phyloP scores from a whole-genome alignment of 2,797 vertebrate species.

The Rhinella marina region DNA sequence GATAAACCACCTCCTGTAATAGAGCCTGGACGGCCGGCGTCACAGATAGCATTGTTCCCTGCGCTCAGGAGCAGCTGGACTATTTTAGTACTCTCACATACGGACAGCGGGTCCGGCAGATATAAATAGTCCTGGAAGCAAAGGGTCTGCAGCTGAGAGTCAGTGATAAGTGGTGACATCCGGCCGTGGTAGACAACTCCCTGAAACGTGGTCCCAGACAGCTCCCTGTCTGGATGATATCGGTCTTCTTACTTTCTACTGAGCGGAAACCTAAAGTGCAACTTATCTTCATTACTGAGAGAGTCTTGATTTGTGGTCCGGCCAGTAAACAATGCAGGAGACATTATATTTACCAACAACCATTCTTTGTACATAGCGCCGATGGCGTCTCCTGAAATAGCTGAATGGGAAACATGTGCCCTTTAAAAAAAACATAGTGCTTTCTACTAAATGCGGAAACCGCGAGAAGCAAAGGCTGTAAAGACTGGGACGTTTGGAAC shows the following conservation, averaged over 20 bases:
- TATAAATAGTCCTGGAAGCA: constrained; percentile 70
- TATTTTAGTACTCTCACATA: constrained; percentile 60
- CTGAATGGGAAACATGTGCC: not conserved
- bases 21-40: not conserved
- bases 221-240: constrained; percentile 27
- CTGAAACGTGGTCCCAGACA: not conserved
- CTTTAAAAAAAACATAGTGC: not conserved
- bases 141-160: constrained; percentile 51
- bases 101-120: constrained; percentile 62
- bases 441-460: too few species aligned
- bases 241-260: not conserved
- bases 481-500: too few species aligned
- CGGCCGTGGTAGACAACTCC: constrained; percentile 31
- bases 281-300: not conserved
- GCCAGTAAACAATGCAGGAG: not conserved
- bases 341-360: constrained; percentile 10
- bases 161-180: constrained; percentile 65
- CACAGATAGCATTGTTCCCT: constrained; percentile 23
- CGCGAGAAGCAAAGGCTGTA: too few species aligned
- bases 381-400: not conserved
- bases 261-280: constrained; percentile 8
- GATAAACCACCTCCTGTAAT: not conserved
- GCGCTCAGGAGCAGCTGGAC: constrained; percentile 50
- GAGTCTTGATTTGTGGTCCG: not conserved
- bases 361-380: not conserved